phyloP scores from a whole-genome alignment of 2,113 vertebrate genomes.

The Tretioscincus oriximinensis region DNA sequence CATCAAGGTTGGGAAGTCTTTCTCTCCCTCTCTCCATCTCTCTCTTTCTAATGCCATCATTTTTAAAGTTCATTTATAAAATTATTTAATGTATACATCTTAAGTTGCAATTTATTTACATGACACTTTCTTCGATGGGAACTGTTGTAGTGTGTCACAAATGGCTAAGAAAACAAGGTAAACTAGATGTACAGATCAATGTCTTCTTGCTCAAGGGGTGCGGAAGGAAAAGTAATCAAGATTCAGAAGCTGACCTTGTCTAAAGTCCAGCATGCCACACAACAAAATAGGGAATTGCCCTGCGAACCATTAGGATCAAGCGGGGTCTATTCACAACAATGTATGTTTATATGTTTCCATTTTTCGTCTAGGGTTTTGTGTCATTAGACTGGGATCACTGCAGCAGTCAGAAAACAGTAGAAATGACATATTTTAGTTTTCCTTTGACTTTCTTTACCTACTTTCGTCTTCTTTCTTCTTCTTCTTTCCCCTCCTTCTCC shows the following conservation, averaged over 20 bases:
- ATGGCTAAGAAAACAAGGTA: constrained; percentile 92
- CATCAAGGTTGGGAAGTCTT: constrained; percentile 71
- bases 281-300: constrained; percentile 67
- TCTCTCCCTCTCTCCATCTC: constrained; percentile 11
- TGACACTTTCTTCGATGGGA: constrained; percentile 88
- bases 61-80: constrained; percentile 91
- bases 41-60: constrained; percentile 72
- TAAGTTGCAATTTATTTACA: constrained; percentile 88
- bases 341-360: constrained; percentile 39
- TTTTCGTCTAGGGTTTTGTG: constrained; percentile 42
- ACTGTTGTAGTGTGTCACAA: constrained; percentile 91
- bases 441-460: background rate
- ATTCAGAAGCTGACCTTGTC: constrained; percentile 88
- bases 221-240: constrained; percentile 80
- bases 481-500: too few species aligned
- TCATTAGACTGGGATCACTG: background rate
- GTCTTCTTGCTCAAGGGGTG: constrained; percentile 82
- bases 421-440: background rate
- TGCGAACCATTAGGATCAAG: constrained; percentile 74
- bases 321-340: constrained; percentile 47
- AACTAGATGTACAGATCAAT: constrained; percentile 93
- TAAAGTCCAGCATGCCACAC: constrained; percentile 83
- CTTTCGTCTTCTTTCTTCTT: too few species aligned
- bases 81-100: constrained; percentile 87
- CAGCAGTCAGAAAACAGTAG: fast-evolving